Conservation (phyloP, 2,797 vertebrate species). For the Chrysocyon brachyurus region DNA sequence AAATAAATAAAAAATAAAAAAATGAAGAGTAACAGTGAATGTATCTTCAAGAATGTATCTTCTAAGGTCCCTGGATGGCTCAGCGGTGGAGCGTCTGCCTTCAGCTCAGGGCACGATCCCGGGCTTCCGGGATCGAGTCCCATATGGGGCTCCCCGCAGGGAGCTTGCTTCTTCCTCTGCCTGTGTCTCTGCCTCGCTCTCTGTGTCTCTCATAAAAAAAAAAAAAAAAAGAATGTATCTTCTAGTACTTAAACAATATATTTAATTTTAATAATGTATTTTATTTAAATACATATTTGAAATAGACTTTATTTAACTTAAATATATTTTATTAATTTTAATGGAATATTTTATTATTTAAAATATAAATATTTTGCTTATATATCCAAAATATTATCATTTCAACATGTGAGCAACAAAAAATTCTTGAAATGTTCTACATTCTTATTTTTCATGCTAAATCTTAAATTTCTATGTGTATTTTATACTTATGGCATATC, state of each 20-base stretch:
- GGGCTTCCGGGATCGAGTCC: too few species aligned
- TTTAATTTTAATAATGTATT: slow-evolving; percentile 33
- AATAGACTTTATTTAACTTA: neutral
- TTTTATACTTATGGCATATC: neutral
- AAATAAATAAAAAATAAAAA: neutral
- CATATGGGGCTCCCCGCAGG: too few species aligned
- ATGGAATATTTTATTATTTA: neutral
- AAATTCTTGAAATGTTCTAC: neutral
- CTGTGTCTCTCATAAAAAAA: too few species aligned
- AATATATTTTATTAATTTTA: slow-evolving; percentile 1
- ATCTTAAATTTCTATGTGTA: neutral
- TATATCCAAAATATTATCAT: neutral
- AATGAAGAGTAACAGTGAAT: neutral
- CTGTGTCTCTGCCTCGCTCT: too few species aligned
- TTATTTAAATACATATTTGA: neutral
- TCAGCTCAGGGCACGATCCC: too few species aligned
- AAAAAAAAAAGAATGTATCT: neutral
- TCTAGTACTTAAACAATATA: neutral
- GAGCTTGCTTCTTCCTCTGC: too few species aligned
- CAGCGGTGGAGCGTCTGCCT: too few species aligned
- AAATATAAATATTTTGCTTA: neutral
- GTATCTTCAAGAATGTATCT: neutral
- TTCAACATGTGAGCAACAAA: neutral
- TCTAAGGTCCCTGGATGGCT: neutral
- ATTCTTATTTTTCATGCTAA: neutral